Conservation (phyloP, 2,797 vertebrate genomes). For the Toxotes lorentzi region DNA sequence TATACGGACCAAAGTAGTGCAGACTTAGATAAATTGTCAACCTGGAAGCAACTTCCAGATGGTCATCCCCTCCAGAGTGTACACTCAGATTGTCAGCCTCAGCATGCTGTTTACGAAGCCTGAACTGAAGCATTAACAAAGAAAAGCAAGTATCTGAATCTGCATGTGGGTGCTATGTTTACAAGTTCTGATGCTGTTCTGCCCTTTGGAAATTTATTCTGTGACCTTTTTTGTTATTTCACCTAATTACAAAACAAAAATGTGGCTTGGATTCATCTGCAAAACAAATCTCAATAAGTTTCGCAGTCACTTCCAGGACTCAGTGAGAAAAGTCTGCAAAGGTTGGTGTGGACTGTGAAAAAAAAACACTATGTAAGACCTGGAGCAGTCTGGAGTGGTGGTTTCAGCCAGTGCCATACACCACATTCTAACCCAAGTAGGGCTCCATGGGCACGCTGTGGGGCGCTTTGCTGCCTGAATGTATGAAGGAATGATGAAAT, state of each 20-base stretch:
- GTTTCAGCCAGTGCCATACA: no score
- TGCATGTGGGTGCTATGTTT: neutral
- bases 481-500: no score
- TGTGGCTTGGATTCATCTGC: neutral
- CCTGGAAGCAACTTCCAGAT: conserved; percentile 54
- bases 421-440: no score
- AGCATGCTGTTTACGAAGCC: conserved; percentile 9
- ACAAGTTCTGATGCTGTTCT: neutral
- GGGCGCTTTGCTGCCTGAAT: no score
- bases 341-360: no score
- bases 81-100: conserved; percentile 39
- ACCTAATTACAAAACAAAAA: neutral
- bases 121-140: conserved; percentile 25
- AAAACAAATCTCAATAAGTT: neutral
- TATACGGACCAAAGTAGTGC: conserved; percentile 57
- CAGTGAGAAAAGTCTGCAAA: neutral
- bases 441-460: no score
- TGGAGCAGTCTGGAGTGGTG: no score
- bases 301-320: neutral
- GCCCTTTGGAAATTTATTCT: conserved; percentile 2
- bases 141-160: neutral
- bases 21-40: conserved; percentile 62
- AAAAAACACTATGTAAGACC: no score
- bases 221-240: conserved; percentile 13
- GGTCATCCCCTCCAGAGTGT: conserved; percentile 42